phyloP scores from a whole-genome alignment of 2,113 vertebrate species.

The Pan paniscus region DNA sequence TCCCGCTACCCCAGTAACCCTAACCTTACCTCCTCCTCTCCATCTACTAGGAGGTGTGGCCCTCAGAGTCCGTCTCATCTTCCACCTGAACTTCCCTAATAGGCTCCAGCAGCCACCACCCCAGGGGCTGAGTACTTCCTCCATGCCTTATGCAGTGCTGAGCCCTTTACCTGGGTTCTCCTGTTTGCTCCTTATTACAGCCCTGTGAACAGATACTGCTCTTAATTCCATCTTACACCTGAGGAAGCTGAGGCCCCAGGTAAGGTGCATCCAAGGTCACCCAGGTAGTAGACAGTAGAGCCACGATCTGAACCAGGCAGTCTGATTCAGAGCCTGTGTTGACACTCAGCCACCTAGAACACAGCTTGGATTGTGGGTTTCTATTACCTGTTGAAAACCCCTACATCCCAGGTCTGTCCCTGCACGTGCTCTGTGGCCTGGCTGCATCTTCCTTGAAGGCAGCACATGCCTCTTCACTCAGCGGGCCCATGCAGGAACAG shows the following conservation, averaged over 20 bases:
- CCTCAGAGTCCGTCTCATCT: not conserved
- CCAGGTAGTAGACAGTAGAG: not conserved
- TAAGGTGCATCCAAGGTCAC: too few relatives aligned
- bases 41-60: not conserved
- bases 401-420: accelerated
- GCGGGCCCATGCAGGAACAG: too few relatives aligned
- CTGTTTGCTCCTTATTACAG: not conserved
- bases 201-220: not conserved
- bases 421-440: not conserved
- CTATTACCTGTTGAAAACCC: too few relatives aligned
- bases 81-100: not conserved
- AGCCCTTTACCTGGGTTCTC: not conserved
- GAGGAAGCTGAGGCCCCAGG: not conserved
- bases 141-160: not conserved
- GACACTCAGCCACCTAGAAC: not conserved
- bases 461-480: not conserved
- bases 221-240: not conserved
- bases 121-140: not conserved
- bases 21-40: not conserved
- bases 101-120: not conserved
- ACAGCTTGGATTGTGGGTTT: not conserved
- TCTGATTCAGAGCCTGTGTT: not conserved
- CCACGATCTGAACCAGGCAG: not conserved
- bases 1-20: not conserved
- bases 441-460: not conserved